These are phyloP conservation scores for Ursus arctos DNA, from an alignment of 2,113 vertebrate species.

Conservation along the genomic window DNA sequence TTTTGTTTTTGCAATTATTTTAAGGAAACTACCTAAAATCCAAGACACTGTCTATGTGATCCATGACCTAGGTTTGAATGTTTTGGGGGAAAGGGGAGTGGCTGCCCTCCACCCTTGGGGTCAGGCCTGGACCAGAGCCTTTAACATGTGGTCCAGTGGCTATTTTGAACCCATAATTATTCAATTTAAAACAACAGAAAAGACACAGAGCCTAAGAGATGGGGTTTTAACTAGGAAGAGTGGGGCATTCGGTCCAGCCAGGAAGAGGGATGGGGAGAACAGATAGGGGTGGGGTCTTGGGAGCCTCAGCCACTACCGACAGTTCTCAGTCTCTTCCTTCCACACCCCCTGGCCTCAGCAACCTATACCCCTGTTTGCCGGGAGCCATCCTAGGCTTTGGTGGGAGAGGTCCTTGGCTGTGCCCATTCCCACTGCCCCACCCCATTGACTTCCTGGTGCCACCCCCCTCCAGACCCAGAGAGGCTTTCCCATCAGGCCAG, in stretches of 20 bases:
- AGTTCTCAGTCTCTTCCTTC: neutral
- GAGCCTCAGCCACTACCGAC: neutral
- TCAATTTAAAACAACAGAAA: neutral
- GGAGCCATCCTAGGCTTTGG: neutral
- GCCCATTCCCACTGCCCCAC: neutral
- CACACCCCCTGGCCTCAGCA: neutral
- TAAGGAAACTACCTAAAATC: neutral
- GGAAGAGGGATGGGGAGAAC: neutral
- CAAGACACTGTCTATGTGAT: neutral
- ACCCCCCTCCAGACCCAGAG: neutral
- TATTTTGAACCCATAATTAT: constrained; percentile 7
- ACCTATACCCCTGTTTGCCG: neutral
- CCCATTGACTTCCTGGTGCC: neutral
- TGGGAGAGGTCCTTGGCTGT: neutral
- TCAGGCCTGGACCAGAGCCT: neutral
- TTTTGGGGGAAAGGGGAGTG: neutral
- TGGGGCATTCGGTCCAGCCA: neutral
- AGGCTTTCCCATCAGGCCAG: neutral
- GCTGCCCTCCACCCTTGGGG: neutral
- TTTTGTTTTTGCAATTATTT: neutral
- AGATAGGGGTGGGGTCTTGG: neutral
- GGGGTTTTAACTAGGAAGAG: neutral
- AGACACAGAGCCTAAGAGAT: neutral
- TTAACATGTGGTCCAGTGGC: neutral
- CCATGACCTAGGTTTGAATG: neutral